Percentiles rank a stretch among this genome's conserved stretches.
Conservation (phyloP, 2,797 vertebrate species). For the Otolemur crassicaudatus region DNA sequence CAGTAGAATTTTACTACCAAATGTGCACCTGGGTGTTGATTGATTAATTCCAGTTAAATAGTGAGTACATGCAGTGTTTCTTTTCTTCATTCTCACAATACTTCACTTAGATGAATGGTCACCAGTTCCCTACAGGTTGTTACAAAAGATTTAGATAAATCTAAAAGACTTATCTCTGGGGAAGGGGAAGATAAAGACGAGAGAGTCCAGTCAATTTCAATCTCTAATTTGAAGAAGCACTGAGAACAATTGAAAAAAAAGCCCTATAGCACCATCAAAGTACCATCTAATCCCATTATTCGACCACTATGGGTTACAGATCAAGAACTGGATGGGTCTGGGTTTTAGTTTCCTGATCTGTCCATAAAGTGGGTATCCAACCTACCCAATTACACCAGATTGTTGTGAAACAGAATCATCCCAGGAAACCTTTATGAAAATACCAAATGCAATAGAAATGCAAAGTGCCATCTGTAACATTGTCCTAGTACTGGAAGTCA, state of each 20-base stretch:
- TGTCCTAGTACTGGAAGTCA: background rate
- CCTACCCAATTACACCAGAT: background rate
- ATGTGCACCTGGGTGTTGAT: no score
- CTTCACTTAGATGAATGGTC: no score
- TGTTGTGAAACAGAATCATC: background rate
- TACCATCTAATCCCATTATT: background rate
- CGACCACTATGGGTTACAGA: background rate
- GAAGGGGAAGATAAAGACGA: background rate
- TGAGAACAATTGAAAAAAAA: background rate
- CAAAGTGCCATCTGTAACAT: background rate
- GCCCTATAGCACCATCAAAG: rapidly evolving
- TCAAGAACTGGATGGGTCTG: background rate
- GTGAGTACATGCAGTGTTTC: no score
- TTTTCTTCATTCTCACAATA: no score
- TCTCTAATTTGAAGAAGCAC: background rate
- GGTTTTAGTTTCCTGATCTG: background rate
- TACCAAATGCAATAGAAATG: background rate
- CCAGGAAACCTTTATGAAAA: background rate
- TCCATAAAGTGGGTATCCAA: background rate
- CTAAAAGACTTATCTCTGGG: background rate
- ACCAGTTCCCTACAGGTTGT: no score
- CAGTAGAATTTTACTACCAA: no score
- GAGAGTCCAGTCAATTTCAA: background rate
- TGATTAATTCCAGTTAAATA: no score
- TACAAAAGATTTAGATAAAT: no score